Base-by-base conservation (phyloP, 2,888 invertebrate genomes). In the Thera britannica region DNA sequence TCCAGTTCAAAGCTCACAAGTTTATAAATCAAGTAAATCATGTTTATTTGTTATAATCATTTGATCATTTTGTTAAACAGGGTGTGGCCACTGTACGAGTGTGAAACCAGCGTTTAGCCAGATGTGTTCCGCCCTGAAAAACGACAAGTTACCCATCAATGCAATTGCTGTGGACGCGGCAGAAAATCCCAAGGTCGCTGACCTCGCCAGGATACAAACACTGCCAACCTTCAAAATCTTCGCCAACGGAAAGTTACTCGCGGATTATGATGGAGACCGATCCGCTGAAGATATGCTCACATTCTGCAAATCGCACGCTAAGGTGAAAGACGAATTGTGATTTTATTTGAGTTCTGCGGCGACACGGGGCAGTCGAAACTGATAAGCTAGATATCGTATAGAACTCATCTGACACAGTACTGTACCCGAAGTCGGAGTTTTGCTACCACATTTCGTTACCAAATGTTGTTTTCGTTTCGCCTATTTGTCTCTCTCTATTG, bases 61-160 rank as follows among this genome's bases (percentile, higher is more conserved):
- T 2, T 7, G 34, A 46, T 46, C 48, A 46, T 1, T 9, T 46
- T 38, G 11, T 52, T 8, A 9, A 65, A 80, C 85, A 96, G 96
- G 96, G 96, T 97, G 97, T 82, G 95, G 95, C 0, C 96, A 96
- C 78, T 97, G 97, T 79, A 94, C 95, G 62, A 88, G 94, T 12
- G 94, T 95, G 84, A 97, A 97, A 82, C 96, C 96, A 3, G 95
- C 95, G 6, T 96, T 95, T 85, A 95, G 95, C 67, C 86, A 89
- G 46, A 90, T 95, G 0, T 95, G 96, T 0, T 90, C 93, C 0
- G 81, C 88, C 3, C 70, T 95, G 9, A 90, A 90, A 58, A 77
- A 79, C 0, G 92, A 92, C 9, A 89, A 90, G 0, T 79, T 87
- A 0, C 75, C 80, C 0, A 83, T 92, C 0, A 86, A 86, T 54